phyloP scores from a whole-genome alignment of 1,140 invertebrate species.

The Drosophila leontia region DNA sequence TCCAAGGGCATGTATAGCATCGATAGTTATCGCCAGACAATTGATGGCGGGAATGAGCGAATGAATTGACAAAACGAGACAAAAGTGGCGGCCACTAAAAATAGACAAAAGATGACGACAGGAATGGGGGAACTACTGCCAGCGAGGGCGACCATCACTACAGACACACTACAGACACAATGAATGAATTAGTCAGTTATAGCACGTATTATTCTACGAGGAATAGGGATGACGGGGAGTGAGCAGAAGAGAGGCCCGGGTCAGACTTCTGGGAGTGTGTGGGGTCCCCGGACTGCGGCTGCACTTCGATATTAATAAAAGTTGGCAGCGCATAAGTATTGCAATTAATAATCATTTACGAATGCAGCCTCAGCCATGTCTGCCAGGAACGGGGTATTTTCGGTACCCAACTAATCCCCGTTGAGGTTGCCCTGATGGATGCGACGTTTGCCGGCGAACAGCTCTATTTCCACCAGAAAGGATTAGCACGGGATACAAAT shows the following conservation, averaged over 20 bases:
- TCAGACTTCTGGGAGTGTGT: slow-evolving; percentile 22
- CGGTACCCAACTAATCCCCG: slow-evolving; percentile 45
- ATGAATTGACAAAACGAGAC: slow-evolving; percentile 68
- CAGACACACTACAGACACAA: slow-evolving; percentile 38
- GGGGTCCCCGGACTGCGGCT: slow-evolving; percentile 51
- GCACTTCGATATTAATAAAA: slow-evolving; percentile 49
- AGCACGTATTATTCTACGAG: slow-evolving; percentile 53
- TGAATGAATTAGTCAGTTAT: slow-evolving; percentile 80
- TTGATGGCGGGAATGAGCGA: slow-evolving; percentile 59
- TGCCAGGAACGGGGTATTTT: slow-evolving; percentile 50
- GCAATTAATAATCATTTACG: slow-evolving; percentile 80
- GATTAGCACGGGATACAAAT: slow-evolving; percentile 75
- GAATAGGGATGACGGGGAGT: background rate
- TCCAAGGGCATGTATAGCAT: slow-evolving; percentile 24
- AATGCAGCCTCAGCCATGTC: slow-evolving; percentile 50
- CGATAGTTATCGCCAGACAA: slow-evolving; percentile 62
- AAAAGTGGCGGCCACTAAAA: slow-evolving; percentile 73
- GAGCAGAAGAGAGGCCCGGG: background rate
- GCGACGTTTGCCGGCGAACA: slow-evolving; percentile 42
- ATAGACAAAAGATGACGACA: slow-evolving; percentile 58
- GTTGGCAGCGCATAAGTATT: slow-evolving; percentile 56
- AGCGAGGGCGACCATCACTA: slow-evolving; percentile 17
- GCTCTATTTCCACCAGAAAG: slow-evolving; percentile 70
- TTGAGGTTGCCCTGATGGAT: slow-evolving; percentile 71
- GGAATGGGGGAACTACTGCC: slow-evolving; percentile 3